Percentiles rank a stretch among this genome's conserved stretches.
phyloP scores from a whole-genome alignment of 2,797 vertebrate species.

The Hypotaenidia okinawae region DNA sequence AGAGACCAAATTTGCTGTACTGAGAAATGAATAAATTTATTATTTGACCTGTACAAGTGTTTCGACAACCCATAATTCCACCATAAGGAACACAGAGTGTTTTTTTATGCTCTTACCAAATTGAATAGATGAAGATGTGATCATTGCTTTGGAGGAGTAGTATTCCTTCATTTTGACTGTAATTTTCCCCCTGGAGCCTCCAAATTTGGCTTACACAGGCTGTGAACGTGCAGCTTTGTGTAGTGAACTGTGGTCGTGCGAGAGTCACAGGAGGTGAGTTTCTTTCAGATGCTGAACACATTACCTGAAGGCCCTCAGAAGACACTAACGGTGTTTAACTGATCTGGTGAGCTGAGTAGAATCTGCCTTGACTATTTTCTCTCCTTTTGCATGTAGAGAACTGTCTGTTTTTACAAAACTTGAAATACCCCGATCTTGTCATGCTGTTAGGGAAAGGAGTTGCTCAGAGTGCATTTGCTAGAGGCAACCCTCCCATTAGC shows the following conservation, averaged over 20 bases:
- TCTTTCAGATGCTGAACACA: not conserved
- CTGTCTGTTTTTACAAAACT: not conserved
- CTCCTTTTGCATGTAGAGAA: not conserved
- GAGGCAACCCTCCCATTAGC: not conserved
- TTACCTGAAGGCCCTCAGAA: not conserved
- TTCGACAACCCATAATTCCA: not conserved
- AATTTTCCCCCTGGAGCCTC: not conserved
- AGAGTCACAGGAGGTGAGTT: not conserved
- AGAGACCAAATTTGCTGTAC: not conserved
- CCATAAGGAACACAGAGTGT: not conserved
- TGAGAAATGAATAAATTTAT: constrained; percentile 1
- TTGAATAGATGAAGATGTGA: not conserved
- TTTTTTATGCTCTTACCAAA: not conserved
- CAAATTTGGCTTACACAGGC: not conserved
- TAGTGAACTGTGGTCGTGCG: not conserved
- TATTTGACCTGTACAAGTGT: constrained; percentile 13
- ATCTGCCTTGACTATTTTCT: not conserved
- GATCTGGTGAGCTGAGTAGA: not conserved
- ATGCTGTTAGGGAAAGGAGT: not conserved
- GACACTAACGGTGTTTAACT: not conserved
- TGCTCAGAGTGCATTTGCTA: not conserved
- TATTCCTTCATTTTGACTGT: not conserved
- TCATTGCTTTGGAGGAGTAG: not conserved
- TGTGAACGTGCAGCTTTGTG: not conserved
- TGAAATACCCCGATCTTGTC: constrained; percentile 13